Conservation (phyloP, 2,113 vertebrate species). For the Periophthalmodon schlosseri region DNA sequence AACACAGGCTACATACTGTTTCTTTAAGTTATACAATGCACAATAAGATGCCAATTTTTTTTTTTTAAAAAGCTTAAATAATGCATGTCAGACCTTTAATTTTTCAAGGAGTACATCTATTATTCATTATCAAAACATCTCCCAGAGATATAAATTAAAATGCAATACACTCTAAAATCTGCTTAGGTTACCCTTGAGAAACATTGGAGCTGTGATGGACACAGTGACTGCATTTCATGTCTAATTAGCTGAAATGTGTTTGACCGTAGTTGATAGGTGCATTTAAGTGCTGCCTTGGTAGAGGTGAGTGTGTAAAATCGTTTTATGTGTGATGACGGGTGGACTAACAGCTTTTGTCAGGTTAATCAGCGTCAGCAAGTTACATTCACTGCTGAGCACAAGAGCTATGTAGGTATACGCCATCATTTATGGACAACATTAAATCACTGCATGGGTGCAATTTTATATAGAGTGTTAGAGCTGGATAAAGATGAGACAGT, state of each 20-base stretch:
- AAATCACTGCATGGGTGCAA: neutral
- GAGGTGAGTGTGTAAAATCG: neutral
- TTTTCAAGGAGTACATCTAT: constrained; percentile 4
- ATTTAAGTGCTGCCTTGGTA: neutral
- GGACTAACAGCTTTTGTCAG: constrained; percentile 24
- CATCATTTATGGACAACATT: neutral
- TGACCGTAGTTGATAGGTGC: neutral
- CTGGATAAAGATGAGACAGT: too few relatives aligned
- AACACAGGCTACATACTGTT: too few relatives aligned
- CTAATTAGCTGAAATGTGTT: constrained; percentile 22
- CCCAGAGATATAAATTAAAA: constrained; percentile 25
- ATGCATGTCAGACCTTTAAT: neutral
- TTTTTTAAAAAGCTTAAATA: neutral
- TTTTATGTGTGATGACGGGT: constrained; percentile 2
- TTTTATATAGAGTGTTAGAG: neutral
- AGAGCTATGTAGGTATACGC: neutral
- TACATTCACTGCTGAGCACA: neutral
- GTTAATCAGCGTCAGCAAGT: constrained; percentile 7
- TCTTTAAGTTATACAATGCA: too few relatives aligned
- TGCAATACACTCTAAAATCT: constrained; percentile 13
- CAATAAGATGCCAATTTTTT: neutral
- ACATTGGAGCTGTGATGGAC: constrained; percentile 12
- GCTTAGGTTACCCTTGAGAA: constrained; percentile 15
- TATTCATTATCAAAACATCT: constrained; percentile 45
- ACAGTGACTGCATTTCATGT: constrained; percentile 5